A percentile compares a stretch with the other conserved stretches of the same genome.
Conservation (phyloP, 2,113 vertebrate genomes). For the Bolborhynchus lineola region DNA sequence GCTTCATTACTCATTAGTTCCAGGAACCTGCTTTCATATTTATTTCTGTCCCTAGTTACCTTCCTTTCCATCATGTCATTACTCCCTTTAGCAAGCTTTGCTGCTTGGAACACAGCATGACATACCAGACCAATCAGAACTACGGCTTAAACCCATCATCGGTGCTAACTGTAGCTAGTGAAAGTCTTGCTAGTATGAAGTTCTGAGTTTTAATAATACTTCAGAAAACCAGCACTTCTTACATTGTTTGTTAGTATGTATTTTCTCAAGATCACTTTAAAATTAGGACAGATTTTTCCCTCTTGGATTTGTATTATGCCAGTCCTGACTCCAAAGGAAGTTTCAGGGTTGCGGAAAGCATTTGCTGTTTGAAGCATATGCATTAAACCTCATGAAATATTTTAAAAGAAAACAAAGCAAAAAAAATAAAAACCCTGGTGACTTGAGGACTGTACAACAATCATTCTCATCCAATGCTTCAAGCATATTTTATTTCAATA, state of each 20-base stretch:
- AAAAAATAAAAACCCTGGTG: background rate
- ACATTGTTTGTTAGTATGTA: background rate
- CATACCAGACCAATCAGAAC: background rate
- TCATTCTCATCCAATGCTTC: background rate
- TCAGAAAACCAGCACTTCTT: background rate
- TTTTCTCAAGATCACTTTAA: background rate
- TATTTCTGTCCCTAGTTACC: background rate
- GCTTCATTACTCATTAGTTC: background rate
- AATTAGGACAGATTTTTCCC: background rate
- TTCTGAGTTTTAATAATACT: background rate
- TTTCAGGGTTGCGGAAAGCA: background rate
- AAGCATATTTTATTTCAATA: background rate
- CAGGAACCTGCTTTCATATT: background rate
- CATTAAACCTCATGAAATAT: background rate
- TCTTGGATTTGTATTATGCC: background rate
- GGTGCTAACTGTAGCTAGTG: background rate
- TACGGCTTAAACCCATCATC: background rate
- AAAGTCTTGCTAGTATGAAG: background rate
- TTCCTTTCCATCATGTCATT: background rate
- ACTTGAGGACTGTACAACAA: background rate
- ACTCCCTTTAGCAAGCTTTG: background rate
- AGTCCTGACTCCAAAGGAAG: background rate
- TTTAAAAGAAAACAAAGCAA: background rate
- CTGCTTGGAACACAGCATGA: background rate
- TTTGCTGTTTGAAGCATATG: background rate